Conservation (phyloP, 1,140 invertebrate genomes). For the Saccostrea glomerata region DNA sequence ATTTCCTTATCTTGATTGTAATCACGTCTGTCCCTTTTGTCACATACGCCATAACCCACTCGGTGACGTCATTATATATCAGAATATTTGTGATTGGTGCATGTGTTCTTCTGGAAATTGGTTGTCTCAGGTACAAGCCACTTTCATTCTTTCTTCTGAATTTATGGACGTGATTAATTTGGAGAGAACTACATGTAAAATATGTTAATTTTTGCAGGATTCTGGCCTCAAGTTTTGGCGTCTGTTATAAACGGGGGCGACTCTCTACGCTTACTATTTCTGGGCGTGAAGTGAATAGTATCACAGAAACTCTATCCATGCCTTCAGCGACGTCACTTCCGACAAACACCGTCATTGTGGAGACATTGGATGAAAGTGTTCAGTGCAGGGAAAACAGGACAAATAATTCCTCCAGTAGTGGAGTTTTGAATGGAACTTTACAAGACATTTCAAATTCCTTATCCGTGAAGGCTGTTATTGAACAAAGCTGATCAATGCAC, state of each 20-base stretch:
- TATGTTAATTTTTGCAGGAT: conserved; percentile 11
- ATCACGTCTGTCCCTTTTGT: conserved; percentile 58
- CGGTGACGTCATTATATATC: conserved; percentile 53
- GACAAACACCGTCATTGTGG: neutral
- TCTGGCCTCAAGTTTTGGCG: conserved; percentile 43
- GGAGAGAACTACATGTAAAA: no score
- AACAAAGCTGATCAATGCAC: neutral
- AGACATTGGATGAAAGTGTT: neutral
- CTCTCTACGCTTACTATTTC: conserved; percentile 35
- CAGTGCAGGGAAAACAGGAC: neutral
- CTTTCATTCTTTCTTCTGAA: neutral
- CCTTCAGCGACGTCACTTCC: neutral
- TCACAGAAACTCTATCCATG: neutral
- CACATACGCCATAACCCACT: conserved; percentile 56
- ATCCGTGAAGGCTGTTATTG: conserved; percentile 47
- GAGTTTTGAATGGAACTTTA: neutral
- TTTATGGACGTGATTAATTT: neutral
- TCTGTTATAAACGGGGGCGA: conserved; percentile 46
- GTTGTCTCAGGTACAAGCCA: conserved; percentile 52
- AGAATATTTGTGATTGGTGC: conserved; percentile 55
- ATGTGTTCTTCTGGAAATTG: conserved; percentile 55
- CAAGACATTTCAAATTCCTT: conserved; percentile 34
- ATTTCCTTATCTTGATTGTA: conserved; percentile 51
- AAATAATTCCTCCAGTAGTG: neutral
- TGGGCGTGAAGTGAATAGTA: neutral